Conservation (phyloP, 2,888 invertebrate genomes). For the Limulus polyphemus region DNA sequence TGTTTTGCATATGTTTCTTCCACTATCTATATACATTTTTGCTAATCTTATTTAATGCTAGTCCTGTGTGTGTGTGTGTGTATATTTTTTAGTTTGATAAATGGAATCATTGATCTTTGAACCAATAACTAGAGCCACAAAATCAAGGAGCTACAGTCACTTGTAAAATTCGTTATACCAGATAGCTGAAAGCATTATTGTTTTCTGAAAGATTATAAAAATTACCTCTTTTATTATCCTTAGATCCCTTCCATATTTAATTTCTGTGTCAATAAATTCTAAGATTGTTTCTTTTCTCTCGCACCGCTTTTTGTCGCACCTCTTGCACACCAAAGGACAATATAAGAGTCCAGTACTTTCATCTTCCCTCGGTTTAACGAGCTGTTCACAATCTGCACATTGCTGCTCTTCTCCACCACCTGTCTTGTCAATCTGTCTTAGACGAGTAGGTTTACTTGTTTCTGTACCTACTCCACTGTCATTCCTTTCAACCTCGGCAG, state of each 20-base stretch:
- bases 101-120: too few species aligned
- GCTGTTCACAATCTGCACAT: conserved; percentile 78
- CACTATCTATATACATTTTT: too few species aligned
- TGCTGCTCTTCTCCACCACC: conserved; percentile 49
- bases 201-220: neutral
- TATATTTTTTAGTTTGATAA: too few species aligned
- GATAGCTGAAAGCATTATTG: too few species aligned
- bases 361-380: conserved; percentile 56
- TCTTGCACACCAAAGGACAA: conserved; percentile 48
- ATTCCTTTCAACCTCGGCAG: conserved; percentile 70
- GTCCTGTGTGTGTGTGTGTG: too few species aligned
- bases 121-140: too few species aligned
- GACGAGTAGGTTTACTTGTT: conserved; percentile 61
- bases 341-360: conserved; percentile 15
- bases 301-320: conserved; percentile 72
- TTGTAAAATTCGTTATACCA: too few species aligned
- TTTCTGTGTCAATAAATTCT: conserved; percentile 90
- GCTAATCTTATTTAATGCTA: too few species aligned
- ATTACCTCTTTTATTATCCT: conserved; percentile 71
- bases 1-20: too few species aligned
- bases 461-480: conserved; percentile 88
- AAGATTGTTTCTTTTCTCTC: conserved; percentile 88
- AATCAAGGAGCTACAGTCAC: too few species aligned
- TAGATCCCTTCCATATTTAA: conserved; percentile 84
- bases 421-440: conserved; percentile 11